Evolutionary conservation across 2,797 vertebrate species (phyloP).

Genomic region (Hippocampus kuda): DNA sequence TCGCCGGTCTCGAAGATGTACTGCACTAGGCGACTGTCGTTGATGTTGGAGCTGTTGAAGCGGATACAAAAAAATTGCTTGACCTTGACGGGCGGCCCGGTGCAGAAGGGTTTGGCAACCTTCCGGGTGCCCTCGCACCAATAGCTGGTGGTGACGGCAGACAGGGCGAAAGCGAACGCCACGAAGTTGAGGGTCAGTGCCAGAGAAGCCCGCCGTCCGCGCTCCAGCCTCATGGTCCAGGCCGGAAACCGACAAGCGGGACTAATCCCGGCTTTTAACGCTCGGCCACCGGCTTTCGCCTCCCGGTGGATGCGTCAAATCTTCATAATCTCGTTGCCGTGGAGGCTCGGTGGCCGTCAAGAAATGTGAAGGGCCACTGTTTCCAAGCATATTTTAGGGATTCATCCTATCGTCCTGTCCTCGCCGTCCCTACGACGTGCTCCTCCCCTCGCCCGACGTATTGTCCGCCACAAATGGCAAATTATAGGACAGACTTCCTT

Average conservation of each 20-base stretch:
- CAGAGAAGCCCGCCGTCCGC: constrained; percentile 64
- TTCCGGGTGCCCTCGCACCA: constrained; percentile 81
- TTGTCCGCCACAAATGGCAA: constrained; percentile 59
- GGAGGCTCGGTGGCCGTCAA: constrained; percentile 36
- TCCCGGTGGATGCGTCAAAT: constrained; percentile 57
- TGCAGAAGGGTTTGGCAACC: constrained; percentile 79
- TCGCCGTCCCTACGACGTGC: constrained; percentile 14
- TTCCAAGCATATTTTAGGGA: constrained; percentile 19
- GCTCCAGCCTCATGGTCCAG: constrained; percentile 61
- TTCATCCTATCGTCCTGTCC: constrained; percentile 18
- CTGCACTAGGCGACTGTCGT: constrained; percentile 68
- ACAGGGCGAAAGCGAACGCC: constrained; percentile 74
- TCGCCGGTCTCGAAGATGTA: constrained; percentile 82
- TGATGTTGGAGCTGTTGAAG: constrained; percentile 68
- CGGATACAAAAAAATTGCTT: constrained; percentile 72
- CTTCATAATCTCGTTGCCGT: constrained; percentile 55
- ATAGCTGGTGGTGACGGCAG: constrained; percentile 76
- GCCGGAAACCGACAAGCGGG: constrained; percentile 40
- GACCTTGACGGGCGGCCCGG: constrained; percentile 48
- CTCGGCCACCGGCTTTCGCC: constrained; percentile 46
- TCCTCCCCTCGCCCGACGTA: constrained; percentile 47
- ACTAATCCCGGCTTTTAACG: constrained; percentile 60
- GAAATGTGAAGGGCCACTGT: constrained; percentile 18
- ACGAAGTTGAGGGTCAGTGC: constrained; percentile 72
- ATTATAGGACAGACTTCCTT: constrained; percentile 44